Conservation (phyloP, 2,797 vertebrate species). For the Hafferia zeledoni region DNA sequence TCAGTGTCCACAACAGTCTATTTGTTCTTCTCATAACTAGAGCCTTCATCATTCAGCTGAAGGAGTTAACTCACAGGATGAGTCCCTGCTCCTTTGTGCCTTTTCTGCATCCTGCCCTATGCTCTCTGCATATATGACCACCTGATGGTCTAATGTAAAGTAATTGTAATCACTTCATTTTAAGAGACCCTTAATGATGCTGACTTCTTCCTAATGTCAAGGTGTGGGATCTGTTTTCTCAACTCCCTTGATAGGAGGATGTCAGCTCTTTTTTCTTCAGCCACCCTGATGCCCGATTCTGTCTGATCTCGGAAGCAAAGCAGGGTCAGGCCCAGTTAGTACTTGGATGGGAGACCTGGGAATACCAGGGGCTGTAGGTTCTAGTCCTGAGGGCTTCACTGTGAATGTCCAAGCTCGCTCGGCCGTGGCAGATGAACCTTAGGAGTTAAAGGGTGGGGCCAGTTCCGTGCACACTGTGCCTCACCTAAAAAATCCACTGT, state of each 20-base stretch:
- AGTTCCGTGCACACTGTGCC: too few species aligned
- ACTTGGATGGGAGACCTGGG: too few species aligned
- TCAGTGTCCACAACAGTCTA: background rate
- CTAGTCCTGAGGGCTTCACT: too few species aligned
- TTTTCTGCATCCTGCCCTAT: background rate
- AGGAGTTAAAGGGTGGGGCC: too few species aligned
- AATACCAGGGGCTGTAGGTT: too few species aligned
- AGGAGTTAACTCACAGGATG: background rate
- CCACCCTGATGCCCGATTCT: background rate
- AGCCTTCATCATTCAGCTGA: accelerated
- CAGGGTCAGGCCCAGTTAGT: too few species aligned
- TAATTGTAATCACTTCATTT: background rate
- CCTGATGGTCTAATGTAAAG: background rate
- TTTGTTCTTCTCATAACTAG: background rate
- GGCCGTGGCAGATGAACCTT: too few species aligned
- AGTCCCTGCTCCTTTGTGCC: background rate
- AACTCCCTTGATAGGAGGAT: background rate
- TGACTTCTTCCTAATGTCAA: background rate
- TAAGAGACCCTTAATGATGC: background rate
- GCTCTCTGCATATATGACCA: background rate
- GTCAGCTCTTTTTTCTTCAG: background rate
- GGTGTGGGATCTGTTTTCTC: background rate
- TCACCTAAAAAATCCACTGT: too few species aligned
- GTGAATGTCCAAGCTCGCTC: too few species aligned
- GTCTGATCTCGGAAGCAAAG: too few species aligned